phyloP scores from a whole-genome alignment of 2,113 vertebrate genomes.

The Melanerpes formicivorus region DNA sequence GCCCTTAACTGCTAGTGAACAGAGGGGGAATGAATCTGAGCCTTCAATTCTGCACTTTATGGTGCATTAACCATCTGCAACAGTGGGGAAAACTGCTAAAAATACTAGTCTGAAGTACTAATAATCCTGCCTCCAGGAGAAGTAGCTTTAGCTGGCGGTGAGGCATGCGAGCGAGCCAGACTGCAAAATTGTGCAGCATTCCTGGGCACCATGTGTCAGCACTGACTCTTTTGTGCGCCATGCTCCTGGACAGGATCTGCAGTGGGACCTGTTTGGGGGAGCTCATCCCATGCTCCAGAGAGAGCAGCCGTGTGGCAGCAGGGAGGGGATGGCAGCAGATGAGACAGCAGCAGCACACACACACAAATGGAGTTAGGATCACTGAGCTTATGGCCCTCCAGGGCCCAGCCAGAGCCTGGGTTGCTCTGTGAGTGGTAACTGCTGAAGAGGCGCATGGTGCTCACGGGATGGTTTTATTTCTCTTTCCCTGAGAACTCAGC shows the following conservation, averaged over 20 bases:
- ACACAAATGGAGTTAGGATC: neutral
- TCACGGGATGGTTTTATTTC: neutral
- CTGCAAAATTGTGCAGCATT: neutral
- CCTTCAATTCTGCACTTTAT: neutral
- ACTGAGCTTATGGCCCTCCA: neutral
- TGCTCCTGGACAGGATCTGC: fast-evolving
- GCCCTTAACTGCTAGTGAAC: neutral
- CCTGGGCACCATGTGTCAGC: neutral
- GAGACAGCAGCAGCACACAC: neutral
- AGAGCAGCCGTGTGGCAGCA: neutral
- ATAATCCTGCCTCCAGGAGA: neutral
- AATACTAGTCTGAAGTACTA: neutral
- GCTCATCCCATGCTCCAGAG: neutral
- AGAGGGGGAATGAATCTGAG: neutral
- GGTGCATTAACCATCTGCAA: neutral
- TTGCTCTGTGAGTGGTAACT: neutral
- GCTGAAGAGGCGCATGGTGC: neutral
- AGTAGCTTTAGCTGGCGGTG: neutral
- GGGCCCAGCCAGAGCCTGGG: neutral
- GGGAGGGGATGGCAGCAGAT: neutral
- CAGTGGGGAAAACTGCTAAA: neutral
- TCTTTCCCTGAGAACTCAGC: neutral
- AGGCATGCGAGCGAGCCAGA: neutral
- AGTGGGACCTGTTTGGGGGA: neutral
- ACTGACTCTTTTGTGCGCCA: neutral